phyloP scores from a whole-genome alignment of 1,140 invertebrate genomes.

The Chymomyza costata region DNA sequence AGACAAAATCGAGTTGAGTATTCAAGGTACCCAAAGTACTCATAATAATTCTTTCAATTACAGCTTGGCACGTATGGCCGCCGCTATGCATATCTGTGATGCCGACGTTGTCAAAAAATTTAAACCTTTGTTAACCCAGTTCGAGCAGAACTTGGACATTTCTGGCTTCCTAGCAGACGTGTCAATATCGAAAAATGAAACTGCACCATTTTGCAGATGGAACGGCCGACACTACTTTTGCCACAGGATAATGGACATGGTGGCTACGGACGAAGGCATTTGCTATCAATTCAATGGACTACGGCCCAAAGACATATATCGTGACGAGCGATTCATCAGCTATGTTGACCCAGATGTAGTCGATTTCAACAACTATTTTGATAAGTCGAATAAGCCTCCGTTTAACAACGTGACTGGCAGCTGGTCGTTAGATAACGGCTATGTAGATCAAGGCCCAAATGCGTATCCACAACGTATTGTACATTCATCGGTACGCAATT shows the following conservation, averaged over 20 bases:
- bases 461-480: constrained; percentile 76
- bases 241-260: constrained; percentile 59
- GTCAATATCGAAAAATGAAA: constrained; percentile 57
- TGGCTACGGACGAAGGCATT: constrained; percentile 82
- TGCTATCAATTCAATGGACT: constrained; percentile 84
- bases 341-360: constrained; percentile 52
- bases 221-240: constrained; percentile 76
- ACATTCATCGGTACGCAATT: constrained; percentile 74
- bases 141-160: constrained; percentile 19
- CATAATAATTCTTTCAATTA: background rate
- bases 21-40: background rate
- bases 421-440: constrained; percentile 76
- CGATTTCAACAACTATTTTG: constrained; percentile 60
- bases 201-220: constrained; percentile 76
- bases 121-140: constrained; percentile 34
- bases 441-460: constrained; percentile 65
- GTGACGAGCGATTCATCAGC: constrained; percentile 53
- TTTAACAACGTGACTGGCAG: constrained; percentile 51
- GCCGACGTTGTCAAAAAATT: constrained; percentile 50
- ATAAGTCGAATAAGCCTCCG: constrained; percentile 15
- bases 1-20: constrained; percentile 60
- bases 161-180: constrained; percentile 54
- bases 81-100: constrained; percentile 67
- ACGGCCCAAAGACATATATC: constrained; percentile 76
- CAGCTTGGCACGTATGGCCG: constrained; percentile 48